phyloP scores from a whole-genome alignment of 2,113 vertebrate species.

The Canis aureus region DNA sequence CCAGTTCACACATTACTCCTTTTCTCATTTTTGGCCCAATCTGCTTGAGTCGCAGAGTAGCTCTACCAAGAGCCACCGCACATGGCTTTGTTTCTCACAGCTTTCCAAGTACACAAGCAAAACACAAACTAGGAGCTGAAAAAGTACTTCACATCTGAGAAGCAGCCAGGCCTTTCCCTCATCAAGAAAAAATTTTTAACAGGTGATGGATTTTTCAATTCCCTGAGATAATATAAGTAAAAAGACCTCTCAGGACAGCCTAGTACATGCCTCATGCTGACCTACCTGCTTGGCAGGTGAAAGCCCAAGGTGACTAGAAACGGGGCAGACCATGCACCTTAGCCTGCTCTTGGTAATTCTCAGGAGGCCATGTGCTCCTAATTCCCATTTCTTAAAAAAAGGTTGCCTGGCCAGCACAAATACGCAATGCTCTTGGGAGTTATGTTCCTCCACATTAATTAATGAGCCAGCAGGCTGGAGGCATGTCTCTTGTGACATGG shows the following conservation, averaged over 20 bases:
- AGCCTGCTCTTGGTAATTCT: neutral
- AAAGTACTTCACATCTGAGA: neutral
- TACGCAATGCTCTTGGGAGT: rapidly evolving
- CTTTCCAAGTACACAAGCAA: neutral
- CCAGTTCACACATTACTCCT: neutral
- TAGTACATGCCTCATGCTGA: rapidly evolving
- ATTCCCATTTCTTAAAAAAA: neutral
- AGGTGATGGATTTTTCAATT: neutral
- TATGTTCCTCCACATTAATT: neutral
- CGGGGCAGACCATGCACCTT: neutral
- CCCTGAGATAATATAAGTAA: neutral
- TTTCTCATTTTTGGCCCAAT: neutral
- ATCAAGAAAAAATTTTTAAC: neutral
- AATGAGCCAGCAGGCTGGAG: neutral
- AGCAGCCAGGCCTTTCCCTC: conserved; percentile 4
- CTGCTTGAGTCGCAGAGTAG: neutral
- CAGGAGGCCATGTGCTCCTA: neutral
- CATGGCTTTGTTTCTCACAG: neutral
- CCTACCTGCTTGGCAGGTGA: neutral
- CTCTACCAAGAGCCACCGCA: neutral
- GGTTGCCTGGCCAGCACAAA: neutral
- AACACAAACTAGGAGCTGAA: neutral
- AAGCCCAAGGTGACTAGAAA: neutral
- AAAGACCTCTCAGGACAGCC: neutral
- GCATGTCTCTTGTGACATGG: neutral